Conservation (phyloP, 2,113 vertebrate species). For the Eira barbara region DNA sequence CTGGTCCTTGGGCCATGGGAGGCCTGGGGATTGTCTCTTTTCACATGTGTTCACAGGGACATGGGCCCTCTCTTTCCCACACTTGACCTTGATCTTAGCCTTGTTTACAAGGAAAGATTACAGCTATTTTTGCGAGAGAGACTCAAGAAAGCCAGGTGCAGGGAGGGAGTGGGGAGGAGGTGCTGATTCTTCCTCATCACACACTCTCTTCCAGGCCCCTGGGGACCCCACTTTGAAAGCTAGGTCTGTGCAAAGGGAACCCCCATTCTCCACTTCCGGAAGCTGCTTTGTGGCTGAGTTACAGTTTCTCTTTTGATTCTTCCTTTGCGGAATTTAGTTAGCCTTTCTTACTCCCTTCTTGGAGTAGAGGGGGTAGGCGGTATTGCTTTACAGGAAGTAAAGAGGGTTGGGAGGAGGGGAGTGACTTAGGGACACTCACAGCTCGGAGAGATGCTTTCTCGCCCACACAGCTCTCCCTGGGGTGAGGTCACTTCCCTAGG, state of each 20-base stretch:
- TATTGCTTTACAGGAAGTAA: slow-evolving; percentile 45
- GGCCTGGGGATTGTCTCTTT: neutral
- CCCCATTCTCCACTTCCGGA: neutral
- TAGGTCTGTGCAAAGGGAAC: neutral
- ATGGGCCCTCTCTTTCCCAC: slow-evolving; percentile 34
- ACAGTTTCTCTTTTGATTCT: slow-evolving; percentile 10
- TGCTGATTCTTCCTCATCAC: neutral
- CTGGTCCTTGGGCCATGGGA: neutral
- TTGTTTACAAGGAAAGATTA: slow-evolving; percentile 62
- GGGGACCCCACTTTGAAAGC: neutral
- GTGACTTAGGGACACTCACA: slow-evolving; percentile 59
- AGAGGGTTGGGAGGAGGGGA: slow-evolving; percentile 15
- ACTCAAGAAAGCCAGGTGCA: slow-evolving; percentile 42
- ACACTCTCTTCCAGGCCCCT: neutral
- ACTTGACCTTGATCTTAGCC: slow-evolving; percentile 58
- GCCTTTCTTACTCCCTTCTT: neutral
- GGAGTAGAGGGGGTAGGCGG: neutral
- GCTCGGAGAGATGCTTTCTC: slow-evolving; percentile 14
- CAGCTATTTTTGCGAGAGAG: slow-evolving; percentile 49
- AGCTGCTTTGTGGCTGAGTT: neutral
- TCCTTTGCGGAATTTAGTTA: neutral
- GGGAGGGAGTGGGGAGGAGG: neutral
- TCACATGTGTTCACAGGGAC: neutral
- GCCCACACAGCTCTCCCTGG: slow-evolving; percentile 35
- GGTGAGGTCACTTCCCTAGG: slow-evolving; percentile 63